Evolutionary conservation across 1,140 invertebrate species (phyloP), one percentile per base, ranked within the genome.

Genomic region (Octopus bimaculoides): DNA sequence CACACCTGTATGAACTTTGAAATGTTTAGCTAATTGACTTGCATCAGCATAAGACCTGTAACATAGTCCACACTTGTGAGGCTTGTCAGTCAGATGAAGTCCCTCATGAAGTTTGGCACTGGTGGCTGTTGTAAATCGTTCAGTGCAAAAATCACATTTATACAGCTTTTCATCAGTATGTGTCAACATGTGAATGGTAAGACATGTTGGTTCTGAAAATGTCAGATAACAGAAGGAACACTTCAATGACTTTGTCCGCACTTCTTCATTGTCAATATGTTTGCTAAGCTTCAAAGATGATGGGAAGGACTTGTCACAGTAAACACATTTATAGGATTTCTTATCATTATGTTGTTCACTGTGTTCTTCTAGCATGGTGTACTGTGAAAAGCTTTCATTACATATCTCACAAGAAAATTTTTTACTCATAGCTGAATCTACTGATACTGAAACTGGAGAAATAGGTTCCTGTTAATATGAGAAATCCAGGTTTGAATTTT

Each of bases 61-160:
- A 26, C 75, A 76, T 26, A 76, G 17, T 14, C 53, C 75, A 76
- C 75, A 76, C 75, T 54, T 76, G 75, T 76, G 75, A 76, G 9
- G 7, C 52, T 54, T 76, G 14, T 76, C 75, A 54, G 52, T 17
- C 5, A 54, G 17, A 76, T 76, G 75, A 10, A n/a, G 17, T 76
- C 52, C 52, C 52, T 76, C 41, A 4, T 76, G 75, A n/a, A 17
- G 52, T 17, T 17, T 53, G 6, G 53, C 41, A 52, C 6, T 4
- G 5, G n/a, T 76, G 1, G 75, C n/a, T 6, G n/a, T 76, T 14
- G 75, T 26, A 53, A 76, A 76, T 8, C 75, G 14, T 41, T 76
- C 53, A 26, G n/a, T 41, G 41, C 75, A 76, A 54, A 76, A 52
- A 14, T 41, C 12, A 54, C 75, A 76, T 76, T 76, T 76, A 41